Conservation (phyloP, 1,140 invertebrate genomes). For the Apolygus lucorum region DNA sequence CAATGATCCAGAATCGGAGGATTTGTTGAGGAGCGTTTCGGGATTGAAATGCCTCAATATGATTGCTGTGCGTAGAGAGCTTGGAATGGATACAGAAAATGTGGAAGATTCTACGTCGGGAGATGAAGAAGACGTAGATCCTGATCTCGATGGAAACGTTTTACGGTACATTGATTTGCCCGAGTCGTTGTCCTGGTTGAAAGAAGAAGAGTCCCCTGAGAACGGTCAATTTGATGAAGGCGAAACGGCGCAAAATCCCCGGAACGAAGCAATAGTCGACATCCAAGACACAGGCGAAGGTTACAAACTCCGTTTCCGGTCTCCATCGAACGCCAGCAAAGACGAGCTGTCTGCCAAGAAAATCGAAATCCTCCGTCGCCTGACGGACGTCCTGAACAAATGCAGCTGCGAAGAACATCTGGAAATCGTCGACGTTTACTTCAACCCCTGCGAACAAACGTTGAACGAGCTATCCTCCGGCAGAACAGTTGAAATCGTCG, state of each 20-base stretch:
- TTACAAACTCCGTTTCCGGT: not conserved
- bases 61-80: not conserved
- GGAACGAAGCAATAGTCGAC: not conserved
- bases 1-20: no score
- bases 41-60: not conserved
- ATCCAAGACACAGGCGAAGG: not conserved
- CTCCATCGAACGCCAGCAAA: not conserved
- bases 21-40: not conserved
- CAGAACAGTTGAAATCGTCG: not conserved
- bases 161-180: no score
- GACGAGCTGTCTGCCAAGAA: not conserved
- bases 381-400: not conserved
- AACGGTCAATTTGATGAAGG: no score
- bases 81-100: not conserved
- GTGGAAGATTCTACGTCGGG: not conserved
- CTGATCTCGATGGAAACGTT: no score
- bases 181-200: not conserved
- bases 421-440: not conserved
- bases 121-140: not conserved
- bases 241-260: no score
- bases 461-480: not conserved
- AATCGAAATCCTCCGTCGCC: not conserved
- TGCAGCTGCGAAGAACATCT: not conserved
- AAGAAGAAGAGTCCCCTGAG: not conserved
- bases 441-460: not conserved